These are phyloP conservation scores for Myotis pilosus DNA, from an alignment of 2,797 vertebrate species.

Conservation along the genomic window DNA sequence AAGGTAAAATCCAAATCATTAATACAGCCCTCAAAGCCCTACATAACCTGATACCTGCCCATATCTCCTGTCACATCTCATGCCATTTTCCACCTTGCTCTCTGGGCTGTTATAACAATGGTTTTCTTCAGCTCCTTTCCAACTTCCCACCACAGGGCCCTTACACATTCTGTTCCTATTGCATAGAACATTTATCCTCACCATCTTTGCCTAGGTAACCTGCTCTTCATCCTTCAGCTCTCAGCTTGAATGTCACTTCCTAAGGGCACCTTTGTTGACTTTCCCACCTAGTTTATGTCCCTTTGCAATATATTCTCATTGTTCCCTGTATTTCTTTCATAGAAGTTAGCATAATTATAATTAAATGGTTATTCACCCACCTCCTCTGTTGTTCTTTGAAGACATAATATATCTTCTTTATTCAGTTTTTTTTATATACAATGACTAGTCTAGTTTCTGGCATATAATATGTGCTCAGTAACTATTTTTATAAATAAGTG, in stretches of 20 bases:
- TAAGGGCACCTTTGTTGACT: neutral
- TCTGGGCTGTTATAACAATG: neutral
- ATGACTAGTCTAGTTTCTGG: neutral
- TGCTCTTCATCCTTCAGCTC: neutral
- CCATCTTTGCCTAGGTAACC: neutral
- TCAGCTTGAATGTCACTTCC: neutral
- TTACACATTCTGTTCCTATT: neutral
- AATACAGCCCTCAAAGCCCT: neutral
- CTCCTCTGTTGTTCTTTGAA: neutral
- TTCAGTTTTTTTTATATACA: neutral
- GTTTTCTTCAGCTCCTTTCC: neutral
- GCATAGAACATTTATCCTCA: neutral
- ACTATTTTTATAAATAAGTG: neutral
- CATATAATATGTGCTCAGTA: neutral
- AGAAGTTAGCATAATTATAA: slow-evolving; percentile 3
- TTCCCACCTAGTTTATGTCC: neutral
- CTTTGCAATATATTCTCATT: neutral
- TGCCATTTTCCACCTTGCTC: neutral
- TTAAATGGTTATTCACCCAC: neutral
- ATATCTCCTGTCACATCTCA: neutral
- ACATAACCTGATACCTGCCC: rapidly evolving
- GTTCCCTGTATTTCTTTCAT: neutral
- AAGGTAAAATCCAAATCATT: neutral
- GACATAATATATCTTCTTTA: neutral
- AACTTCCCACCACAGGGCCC: neutral